Percentiles rank a stretch among this genome's conserved stretches.
Evolutionary conservation across 2,113 vertebrate genomes (phyloP).

Genomic region (Mastomys natalensis): DNA sequence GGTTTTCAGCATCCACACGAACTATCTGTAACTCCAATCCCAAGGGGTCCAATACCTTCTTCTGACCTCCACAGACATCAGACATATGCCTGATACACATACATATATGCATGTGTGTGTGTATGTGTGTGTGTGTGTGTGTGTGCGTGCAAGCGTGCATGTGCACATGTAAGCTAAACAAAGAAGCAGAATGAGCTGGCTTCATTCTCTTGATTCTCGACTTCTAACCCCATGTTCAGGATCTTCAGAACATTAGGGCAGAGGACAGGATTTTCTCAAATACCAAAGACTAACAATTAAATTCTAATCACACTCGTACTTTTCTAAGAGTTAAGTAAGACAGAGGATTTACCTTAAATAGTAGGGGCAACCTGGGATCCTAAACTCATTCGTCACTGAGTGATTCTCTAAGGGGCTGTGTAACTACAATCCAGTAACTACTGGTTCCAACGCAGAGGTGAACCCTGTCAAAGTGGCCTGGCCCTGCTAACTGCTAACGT

Average conservation of each 20-base stretch:
- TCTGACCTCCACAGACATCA: not conserved
- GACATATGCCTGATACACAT: too few relatives aligned
- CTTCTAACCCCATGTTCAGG: not conserved
- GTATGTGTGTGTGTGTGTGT: too few relatives aligned
- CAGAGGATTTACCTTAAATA: not conserved
- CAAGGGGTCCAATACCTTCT: not conserved
- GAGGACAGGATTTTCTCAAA: not conserved
- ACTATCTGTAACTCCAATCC: not conserved
- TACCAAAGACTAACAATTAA: not conserved
- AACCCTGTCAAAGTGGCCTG: too few relatives aligned
- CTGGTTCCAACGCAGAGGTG: not conserved
- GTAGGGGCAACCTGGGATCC: not conserved
- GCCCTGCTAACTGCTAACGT: fast-evolving
- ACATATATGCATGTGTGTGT: too few relatives aligned
- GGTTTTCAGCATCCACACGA: not conserved
- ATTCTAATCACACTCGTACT: not conserved
- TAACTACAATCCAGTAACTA: too few relatives aligned
- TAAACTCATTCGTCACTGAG: not conserved
- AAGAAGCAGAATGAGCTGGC: not conserved
- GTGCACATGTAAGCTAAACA: not conserved
- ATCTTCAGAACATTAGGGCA: not conserved
- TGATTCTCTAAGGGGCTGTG: not conserved
- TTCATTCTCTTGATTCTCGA: not conserved
- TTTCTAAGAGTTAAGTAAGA: not conserved
- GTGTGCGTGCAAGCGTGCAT: too few relatives aligned